Base-by-base conservation (phyloP, 2,888 invertebrate species). In the Eupsilia transversa region DNA sequence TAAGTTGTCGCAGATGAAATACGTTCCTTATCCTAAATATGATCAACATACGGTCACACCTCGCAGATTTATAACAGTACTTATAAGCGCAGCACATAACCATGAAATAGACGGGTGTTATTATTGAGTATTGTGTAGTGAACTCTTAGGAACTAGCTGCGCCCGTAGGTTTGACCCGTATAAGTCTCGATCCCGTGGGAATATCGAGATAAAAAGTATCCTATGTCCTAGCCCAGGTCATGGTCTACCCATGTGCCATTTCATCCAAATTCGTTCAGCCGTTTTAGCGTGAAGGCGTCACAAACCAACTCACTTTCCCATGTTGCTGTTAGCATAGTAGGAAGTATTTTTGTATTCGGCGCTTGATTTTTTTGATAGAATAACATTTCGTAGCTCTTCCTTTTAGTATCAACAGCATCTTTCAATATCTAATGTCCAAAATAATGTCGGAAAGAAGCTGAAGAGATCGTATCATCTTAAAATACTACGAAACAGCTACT, bases 11-110 rank as follows among this genome's bases (percentile, higher is more conserved):
- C 64, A 60, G 70, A 30, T 57, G 67, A 67, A 61, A 57, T 64
- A 23, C 60, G 23, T 65, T n/a, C 46, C 27, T 82, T 82, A 79
- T 84, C 80, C 67, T 59, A 65, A 77, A 81, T 75, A 81, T 56
- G 57, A 79, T 80, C 81, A 80, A 59, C 63, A 1, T 30, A 43
- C 38, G 61, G 61, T 49, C 66, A 80, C 65, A 52, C 67, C 27
- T n/a, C 7, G 38, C 14, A 5, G 59, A 71, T 71, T 77, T 71
- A 60, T 67, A 77, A 60, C 57, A 49, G n/a, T 54, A 35, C n/a
- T 6, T 14, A 43, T 30, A 43, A 27, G 5, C 17, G 52, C 12
- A 20, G 33, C 56, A 17, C 7, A 56, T 17, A 46, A 23, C 46
- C 23, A 23, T 46, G 7, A 46, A 46, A 46, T 46, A 46, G 7